A percentile compares a stretch with the other conserved stretches of the same genome.
Evolutionary conservation across 2,888 invertebrate species (phyloP).

Genomic region (Carcina quercana): DNA sequence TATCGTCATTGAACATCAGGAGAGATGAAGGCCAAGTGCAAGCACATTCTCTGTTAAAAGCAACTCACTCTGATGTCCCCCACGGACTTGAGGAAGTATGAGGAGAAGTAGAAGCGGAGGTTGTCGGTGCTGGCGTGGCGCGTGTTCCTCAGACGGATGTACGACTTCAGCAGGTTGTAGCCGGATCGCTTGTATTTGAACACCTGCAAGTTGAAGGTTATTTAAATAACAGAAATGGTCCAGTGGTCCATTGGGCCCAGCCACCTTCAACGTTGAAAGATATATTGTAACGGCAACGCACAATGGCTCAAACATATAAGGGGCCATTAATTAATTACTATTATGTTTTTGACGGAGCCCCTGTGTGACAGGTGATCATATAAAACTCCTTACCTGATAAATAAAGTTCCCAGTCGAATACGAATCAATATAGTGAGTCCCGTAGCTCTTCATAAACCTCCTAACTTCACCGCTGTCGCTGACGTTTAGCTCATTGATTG

Average conservation of each 20-base stretch:
- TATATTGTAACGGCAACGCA: no score
- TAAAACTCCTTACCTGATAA: constrained; percentile 91
- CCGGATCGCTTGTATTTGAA: constrained; percentile 59
- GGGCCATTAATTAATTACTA: no score
- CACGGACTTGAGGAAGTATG: constrained; percentile 58
- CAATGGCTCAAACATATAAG: no score
- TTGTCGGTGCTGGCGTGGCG: constrained; percentile 32
- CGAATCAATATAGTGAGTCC: constrained; percentile 90
- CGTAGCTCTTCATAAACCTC: constrained; percentile 86
- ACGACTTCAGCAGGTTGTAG: constrained; percentile 44
- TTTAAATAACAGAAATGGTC: no score
- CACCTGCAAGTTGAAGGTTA: no score
- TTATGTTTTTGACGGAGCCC: no score
- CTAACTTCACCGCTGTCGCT: constrained; percentile 82
- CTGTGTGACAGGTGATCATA: no score
- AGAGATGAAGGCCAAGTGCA: no score
- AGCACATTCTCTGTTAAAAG: neutral
- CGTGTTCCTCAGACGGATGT: constrained; percentile 34
- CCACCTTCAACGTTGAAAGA: no score
- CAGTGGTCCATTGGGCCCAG: no score
- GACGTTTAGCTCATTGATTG: constrained; percentile 76
- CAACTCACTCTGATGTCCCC: constrained; percentile 55
- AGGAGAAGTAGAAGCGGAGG: constrained; percentile 58
- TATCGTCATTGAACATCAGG: neutral
- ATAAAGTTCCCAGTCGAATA: constrained; percentile 91